Evolutionary conservation across 2,888 invertebrate genomes (phyloP), one percentile per base, ranked within the genome.

Genomic region (Lapara coniferarum): DNA sequence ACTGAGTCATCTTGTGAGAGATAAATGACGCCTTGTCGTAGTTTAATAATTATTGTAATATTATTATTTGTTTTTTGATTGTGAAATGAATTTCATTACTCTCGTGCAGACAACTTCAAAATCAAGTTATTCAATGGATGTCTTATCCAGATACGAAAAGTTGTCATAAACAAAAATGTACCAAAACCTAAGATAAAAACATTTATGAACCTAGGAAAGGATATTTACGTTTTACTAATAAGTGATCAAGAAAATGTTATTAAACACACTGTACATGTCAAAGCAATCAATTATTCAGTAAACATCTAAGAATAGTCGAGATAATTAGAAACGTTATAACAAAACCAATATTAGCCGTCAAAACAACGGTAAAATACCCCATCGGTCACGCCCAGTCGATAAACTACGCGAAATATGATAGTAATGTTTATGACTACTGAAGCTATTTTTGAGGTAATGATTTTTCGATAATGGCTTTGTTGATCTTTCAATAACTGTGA

Each of bases 341-440:
- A 80, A 78, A 69, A 25, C 78, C 72, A 84, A 85, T 85, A 85
- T 82, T 85, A 79, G 78, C 79, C 73, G 75, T 76, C 78, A 77
- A 79, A 84, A 79, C 75, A 80, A 77, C 78, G 78, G 78, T 83
- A 85, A 84, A 85, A 83, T 77, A 77, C 73, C 72, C 77, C 77
- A 82, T 83, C 81, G 81, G 85, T 76, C 85, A 79, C 85, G 78
- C 89, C 87, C 80, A 80, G 74, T 71, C 80, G 76, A 85, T 87
- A 85, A 86, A 85, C 81, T 25, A 7, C 71, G 74, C 70, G 69
- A 71, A 77, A 77, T 79, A 85, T 82, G 79, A 87, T 83, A 78
- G 73, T 76, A 75, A 78, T 80, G 84, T 84, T 83, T 83, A 85
- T 79, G 79, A 75, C 73, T 72, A 66, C 53, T 56, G 78, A 79